Conservation (phyloP, 2,888 invertebrate species). For the Autographa pulchrina region DNA sequence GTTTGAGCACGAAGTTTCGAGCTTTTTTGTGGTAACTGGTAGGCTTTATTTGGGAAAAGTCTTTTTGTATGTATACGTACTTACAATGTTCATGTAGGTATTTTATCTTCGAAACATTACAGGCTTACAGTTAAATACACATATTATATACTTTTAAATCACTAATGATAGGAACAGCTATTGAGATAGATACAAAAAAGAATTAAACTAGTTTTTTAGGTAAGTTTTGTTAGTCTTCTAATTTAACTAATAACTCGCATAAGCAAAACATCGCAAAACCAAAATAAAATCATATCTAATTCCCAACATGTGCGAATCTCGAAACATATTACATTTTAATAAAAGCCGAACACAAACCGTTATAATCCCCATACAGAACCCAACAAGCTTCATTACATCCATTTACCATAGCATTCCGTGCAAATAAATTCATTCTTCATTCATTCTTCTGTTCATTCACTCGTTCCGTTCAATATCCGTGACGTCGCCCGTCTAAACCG, state of each 20-base stretch:
- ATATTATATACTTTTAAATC: too few relatives aligned
- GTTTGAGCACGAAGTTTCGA: background rate
- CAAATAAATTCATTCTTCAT: conserved; percentile 48
- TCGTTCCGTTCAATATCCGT: conserved; percentile 50
- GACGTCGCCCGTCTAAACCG: conserved; percentile 49
- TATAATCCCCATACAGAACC: conserved; percentile 34
- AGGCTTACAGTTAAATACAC: too few relatives aligned
- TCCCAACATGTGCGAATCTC: background rate
- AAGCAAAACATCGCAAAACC: too few relatives aligned
- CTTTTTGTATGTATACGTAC: background rate
- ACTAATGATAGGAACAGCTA: too few relatives aligned
- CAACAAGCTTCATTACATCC: conserved; percentile 46
- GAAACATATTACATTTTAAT: background rate
- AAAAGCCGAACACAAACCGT: conserved; percentile 24
- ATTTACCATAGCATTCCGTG: conserved; percentile 43
- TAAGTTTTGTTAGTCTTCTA: too few relatives aligned
- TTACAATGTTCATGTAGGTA: background rate
- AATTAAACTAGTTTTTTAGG: too few relatives aligned
- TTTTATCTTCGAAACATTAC: background rate
- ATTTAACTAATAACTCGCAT: too few relatives aligned
- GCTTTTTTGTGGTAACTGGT: background rate
- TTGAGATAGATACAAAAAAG: too few relatives aligned
- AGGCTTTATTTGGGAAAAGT: background rate
- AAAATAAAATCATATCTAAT: background rate
- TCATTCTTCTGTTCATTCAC: conserved; percentile 45